Conservation (phyloP, 2,888 invertebrate genomes). For the Steinernema carpocapsae region DNA sequence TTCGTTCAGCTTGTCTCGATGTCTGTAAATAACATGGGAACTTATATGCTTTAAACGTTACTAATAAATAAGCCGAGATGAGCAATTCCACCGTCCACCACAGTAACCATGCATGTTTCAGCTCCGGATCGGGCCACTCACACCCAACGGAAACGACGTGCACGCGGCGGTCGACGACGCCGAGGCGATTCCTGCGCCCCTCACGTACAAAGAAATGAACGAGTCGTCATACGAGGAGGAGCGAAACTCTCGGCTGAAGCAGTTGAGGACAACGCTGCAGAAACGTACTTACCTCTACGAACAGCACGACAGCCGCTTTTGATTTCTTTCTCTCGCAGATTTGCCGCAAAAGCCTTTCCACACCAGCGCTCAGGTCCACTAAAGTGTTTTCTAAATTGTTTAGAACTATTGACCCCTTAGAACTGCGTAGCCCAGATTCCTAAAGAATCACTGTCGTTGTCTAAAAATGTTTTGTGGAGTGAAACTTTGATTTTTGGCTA, state of each 20-base stretch:
- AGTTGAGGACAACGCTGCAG: conserved; percentile 22
- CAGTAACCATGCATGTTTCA: background rate
- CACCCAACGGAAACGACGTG: conserved; percentile 10
- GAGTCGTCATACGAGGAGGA: conserved; percentile 25
- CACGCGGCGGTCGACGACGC: background rate
- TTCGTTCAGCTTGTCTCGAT: background rate
- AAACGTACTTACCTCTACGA: conserved; percentile 29
- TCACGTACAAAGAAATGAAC: conserved; percentile 26
- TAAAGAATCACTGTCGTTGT: no score
- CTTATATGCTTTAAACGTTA: conserved; percentile 10
- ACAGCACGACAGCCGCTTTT: conserved; percentile 25
- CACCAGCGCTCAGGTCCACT: no score
- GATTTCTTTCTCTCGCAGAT: background rate
- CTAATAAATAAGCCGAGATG: conserved; percentile 16
- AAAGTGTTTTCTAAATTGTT: no score
- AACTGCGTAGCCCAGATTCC: no score
- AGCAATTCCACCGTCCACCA: background rate
- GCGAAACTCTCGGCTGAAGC: conserved; percentile 7
- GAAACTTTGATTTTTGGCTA: no score
- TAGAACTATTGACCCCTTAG: no score
- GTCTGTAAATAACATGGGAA: conserved; percentile 31
- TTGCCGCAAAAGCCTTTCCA: no score
- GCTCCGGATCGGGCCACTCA: conserved; percentile 20
- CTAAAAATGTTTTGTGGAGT: no score
- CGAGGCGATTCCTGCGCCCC: conserved; percentile 17